phyloP scores from a whole-genome alignment of 2,113 vertebrate species.

The Poeciliopsis prolifica region DNA sequence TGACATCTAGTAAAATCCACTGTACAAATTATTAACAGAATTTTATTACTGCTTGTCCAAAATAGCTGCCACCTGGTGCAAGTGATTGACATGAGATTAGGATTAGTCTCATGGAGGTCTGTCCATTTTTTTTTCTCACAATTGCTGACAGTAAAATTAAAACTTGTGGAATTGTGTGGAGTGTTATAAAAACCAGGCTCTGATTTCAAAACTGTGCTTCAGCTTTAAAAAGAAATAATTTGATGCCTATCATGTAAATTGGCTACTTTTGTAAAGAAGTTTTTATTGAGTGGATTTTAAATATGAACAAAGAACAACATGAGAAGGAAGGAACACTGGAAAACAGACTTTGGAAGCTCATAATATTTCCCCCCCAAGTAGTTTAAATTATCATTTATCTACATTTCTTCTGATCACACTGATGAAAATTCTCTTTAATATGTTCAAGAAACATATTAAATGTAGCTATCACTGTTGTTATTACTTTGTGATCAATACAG shows the following conservation, averaged over 20 bases:
- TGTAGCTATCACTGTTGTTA: conserved; percentile 18
- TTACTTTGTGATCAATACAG: conserved; percentile 16
- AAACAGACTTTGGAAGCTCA: background rate
- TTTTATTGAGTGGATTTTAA: background rate
- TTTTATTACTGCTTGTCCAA: background rate
- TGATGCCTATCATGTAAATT: background rate
- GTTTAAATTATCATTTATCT: background rate
- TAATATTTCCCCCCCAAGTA: background rate
- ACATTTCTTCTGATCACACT: background rate
- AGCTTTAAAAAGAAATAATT: no score
- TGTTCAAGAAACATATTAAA: background rate
- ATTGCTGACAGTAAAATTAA: no score
- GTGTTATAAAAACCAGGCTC: no score
- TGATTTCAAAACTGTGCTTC: no score
- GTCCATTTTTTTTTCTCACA: no score
- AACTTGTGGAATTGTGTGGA: no score
- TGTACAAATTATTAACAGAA: background rate
- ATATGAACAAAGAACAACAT: background rate
- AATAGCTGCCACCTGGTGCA: background rate
- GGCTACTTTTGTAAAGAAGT: background rate
- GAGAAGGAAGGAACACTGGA: background rate
- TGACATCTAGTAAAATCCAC: no score
- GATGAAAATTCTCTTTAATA: background rate
- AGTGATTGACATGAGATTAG: background rate
- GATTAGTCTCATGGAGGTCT: background rate